Evolutionary conservation across 1,140 invertebrate genomes (phyloP), one percentile per base, ranked within the genome.

Genomic region (Drosophila oshimai): DNA sequence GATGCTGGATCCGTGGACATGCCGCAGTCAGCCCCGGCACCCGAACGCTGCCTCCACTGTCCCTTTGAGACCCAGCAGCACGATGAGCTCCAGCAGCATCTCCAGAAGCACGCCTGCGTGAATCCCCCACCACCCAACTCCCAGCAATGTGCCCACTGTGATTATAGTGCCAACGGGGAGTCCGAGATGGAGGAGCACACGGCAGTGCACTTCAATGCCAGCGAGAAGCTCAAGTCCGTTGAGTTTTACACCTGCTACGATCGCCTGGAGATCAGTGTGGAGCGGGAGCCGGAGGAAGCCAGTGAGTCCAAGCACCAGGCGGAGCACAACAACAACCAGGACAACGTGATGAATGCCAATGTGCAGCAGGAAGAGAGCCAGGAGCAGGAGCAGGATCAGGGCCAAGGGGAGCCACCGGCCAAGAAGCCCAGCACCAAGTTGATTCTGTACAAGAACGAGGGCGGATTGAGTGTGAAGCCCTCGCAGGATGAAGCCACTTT

Each of bases 91-190:
- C 75, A 86, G 45, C 58, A 86, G 29, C 90, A 91, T 51, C 18
- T 83, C 18, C 93, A 94, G 49, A 95, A 95, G 79, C 96, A 97
- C 70, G 92, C 93, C 79, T 94, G 93, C 5, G 89, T 96, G 39
- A 95, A 96, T 57, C 94, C 94, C 0, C 93, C 94, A 1, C 34
- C 50, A 0, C 93, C 93, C 13, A 94, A 94, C 17, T 92, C 93
- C 13, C 94, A 94, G 79, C 95, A 95, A 62, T 98, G 97, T 83
- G 93, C 94, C n/a, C 93, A 95, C 64, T 98, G 97, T 91, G 95
- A 95, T 83, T 98, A 97, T 90, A 94, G 94, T 22, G 95, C 96
- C 0, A 18, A 10, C 4, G 69, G 69, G 1, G 75, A 86, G 15
- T 12, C 69, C 0, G 51, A 80, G 9, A 58, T 91, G 15, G 88